phyloP scores from a whole-genome alignment of 2,888 invertebrate species.

The Tigriopus californicus region DNA sequence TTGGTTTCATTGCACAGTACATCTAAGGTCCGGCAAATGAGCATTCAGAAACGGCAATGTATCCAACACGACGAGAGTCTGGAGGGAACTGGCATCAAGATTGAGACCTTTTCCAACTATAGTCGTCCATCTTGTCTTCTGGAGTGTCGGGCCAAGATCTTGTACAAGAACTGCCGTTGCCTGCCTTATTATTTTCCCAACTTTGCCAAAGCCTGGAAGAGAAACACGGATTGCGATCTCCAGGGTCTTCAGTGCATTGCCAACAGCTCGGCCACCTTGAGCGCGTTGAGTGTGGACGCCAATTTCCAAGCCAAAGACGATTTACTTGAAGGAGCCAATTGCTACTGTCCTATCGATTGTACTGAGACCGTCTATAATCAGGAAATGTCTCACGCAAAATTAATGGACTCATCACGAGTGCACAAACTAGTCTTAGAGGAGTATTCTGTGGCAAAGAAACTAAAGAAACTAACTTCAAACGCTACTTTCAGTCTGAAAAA shows the following conservation, averaged over 20 bases:
- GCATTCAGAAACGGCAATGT: neutral
- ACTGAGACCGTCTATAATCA: neutral
- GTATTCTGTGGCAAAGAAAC: neutral
- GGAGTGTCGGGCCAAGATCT: neutral
- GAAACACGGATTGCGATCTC: neutral
- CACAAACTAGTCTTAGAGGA: neutral
- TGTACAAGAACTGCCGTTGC: neutral
- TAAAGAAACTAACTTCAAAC: neutral
- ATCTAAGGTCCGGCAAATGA: neutral
- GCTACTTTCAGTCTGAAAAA: neutral
- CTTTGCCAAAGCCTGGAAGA: neutral
- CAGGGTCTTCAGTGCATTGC: neutral
- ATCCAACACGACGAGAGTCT: neutral
- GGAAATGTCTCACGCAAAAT: neutral
- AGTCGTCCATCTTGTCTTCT: neutral
- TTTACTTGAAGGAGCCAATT: neutral
- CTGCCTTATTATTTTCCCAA: neutral
- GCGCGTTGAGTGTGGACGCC: neutral
- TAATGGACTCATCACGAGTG: neutral
- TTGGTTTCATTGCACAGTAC: too few species aligned
- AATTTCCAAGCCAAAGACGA: neutral
- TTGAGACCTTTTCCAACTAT: neutral
- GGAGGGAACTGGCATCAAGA: neutral
- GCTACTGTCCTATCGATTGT: neutral
- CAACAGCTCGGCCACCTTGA: neutral